phyloP scores from a whole-genome alignment of 2,888 invertebrate genomes.

The Caenorhabditis virilis region DNA sequence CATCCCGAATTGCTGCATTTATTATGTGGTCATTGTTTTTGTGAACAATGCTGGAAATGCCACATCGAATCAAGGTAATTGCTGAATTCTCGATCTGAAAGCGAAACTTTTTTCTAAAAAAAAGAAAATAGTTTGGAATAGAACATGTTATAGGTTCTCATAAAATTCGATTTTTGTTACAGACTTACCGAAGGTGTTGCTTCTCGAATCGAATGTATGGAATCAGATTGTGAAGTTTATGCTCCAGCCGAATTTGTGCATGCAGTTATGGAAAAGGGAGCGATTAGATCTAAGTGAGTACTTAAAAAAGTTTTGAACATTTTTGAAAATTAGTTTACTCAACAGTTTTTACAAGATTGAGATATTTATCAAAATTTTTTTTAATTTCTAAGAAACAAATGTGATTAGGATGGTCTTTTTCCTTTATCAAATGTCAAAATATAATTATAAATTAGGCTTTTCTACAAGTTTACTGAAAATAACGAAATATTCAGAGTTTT shows the following conservation, averaged over 20 bases:
- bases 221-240: slow-evolving; percentile 86
- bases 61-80: slow-evolving; percentile 94
- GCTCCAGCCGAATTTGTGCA: slow-evolving; percentile 75
- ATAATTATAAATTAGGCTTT: too few species aligned
- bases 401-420: too few species aligned
- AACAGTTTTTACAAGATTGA: too few species aligned
- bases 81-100: too few species aligned
- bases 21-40: slow-evolving; percentile 79
- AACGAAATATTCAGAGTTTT: too few species aligned
- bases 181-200: slow-evolving; percentile 55
- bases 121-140: slow-evolving; percentile 1
- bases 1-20: slow-evolving; percentile 32
- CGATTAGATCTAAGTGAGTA: slow-evolving; percentile 26
- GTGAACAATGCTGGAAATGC: slow-evolving; percentile 92
- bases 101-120: slow-evolving; percentile 7
- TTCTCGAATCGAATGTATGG: slow-evolving; percentile 94
- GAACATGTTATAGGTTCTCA: too few species aligned
- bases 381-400: too few species aligned
- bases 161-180: too few species aligned
- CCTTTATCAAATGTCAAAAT: too few species aligned
- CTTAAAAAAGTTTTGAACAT: not conserved
- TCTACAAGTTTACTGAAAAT: too few species aligned
- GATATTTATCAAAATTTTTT: too few species aligned
- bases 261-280: slow-evolving; percentile 29
- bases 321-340: not conserved